Conservation (phyloP, 2,113 vertebrate species). For the Sterrhoptilus dennistouni region DNA sequence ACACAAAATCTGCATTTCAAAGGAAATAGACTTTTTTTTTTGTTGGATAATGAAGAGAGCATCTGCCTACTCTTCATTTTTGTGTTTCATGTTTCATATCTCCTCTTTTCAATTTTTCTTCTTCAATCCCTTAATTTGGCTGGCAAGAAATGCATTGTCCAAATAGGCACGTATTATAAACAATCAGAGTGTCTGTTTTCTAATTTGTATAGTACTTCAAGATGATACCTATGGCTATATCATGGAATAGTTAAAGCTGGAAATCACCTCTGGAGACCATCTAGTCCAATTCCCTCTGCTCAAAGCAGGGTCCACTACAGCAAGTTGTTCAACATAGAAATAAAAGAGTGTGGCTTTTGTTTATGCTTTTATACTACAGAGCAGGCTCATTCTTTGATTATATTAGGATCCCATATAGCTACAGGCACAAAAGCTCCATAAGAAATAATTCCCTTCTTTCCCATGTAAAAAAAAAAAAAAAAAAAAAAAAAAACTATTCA, state of each 20-base stretch:
- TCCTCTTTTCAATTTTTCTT: neutral
- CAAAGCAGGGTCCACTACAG: neutral
- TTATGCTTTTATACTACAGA: neutral
- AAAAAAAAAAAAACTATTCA: neutral
- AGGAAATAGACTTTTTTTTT: neutral
- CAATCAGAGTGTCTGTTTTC: neutral
- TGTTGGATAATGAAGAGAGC: neutral
- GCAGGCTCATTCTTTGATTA: neutral
- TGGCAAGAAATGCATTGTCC: neutral
- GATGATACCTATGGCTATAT: neutral
- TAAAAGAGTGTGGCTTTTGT: neutral
- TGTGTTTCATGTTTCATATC: neutral
- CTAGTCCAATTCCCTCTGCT: neutral
- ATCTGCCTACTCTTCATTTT: neutral
- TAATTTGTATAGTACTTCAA: neutral
- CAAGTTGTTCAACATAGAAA: neutral
- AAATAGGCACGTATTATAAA: neutral
- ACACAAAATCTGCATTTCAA: conserved; percentile 58
- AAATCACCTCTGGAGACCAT: neutral
- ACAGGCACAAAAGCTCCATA: neutral
- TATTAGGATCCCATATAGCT: neutral
- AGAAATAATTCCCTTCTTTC: neutral
- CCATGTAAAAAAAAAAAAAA: neutral
- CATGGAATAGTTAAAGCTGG: neutral
- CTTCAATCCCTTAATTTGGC: neutral